A percentile compares a stretch with the other conserved stretches of the same genome.
phyloP scores from a whole-genome alignment of 1,140 invertebrate genomes.

The Teleogryllus occipitalis region DNA sequence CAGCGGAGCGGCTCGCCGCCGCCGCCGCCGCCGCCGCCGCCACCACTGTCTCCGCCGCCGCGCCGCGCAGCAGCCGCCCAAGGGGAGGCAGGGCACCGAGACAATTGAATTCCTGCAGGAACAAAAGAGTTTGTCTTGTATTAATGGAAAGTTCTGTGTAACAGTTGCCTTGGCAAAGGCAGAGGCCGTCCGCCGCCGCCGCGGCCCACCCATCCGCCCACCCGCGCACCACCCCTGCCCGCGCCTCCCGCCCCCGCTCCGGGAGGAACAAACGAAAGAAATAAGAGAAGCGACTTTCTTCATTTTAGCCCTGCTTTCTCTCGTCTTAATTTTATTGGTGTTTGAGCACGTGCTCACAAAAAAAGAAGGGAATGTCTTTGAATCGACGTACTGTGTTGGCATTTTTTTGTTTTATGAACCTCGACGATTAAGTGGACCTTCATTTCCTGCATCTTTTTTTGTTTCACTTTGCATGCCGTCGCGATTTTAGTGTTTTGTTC shows the following conservation, averaged over 20 bases:
- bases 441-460: neutral
- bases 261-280: neutral
- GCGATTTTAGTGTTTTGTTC: too few relatives aligned
- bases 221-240: neutral
- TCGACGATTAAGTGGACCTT: neutral
- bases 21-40: neutral
- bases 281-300: neutral
- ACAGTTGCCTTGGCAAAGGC: conserved; percentile 5
- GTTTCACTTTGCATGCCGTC: neutral
- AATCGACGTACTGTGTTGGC: neutral
- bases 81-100: conserved; percentile 4
- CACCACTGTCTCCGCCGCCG: neutral
- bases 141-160: conserved; percentile 18
- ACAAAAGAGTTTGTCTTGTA: conserved; percentile 23
- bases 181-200: neutral
- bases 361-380: neutral
- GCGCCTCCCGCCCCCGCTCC: neutral
- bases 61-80: neutral
- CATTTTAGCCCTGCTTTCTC: neutral
- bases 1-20: neutral
- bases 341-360: too few relatives aligned
- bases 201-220: neutral
- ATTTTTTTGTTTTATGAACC: neutral
- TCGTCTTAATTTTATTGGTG: neutral
- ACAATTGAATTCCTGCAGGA: conserved; percentile 21